A percentile compares a stretch with the other conserved stretches of the same genome.
Evolutionary conservation across 2,113 vertebrate genomes (phyloP).

Genomic region (Turdus rufiventris): DNA sequence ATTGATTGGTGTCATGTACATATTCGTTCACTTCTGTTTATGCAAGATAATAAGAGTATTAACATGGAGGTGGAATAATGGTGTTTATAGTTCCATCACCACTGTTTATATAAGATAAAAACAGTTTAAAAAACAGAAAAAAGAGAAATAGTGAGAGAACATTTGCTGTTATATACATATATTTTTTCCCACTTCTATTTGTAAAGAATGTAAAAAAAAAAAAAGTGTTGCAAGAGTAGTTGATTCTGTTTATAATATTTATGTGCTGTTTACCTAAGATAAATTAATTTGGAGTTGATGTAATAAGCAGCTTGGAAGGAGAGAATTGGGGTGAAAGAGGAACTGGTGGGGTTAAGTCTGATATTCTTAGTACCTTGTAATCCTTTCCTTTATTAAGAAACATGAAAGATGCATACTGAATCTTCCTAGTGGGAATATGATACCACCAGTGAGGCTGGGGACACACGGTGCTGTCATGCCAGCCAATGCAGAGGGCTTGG

Average conservation of each 20-base stretch:
- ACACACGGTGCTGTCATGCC: not conserved
- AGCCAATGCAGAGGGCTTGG: not conserved
- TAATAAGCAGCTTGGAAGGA: slow-evolving; percentile 21
- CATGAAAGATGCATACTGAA: not conserved
- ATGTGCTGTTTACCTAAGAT: slow-evolving; percentile 51
- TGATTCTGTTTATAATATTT: slow-evolving; percentile 37
- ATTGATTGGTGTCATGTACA: slow-evolving; percentile 75
- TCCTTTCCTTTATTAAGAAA: slow-evolving; percentile 57
- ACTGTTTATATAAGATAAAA: slow-evolving; percentile 73
- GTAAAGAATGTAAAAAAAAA: slow-evolving; percentile 43
- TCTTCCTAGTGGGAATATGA: slow-evolving; percentile 1
- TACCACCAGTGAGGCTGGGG: not conserved
- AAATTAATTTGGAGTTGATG: slow-evolving; percentile 42
- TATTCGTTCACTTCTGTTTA: slow-evolving; percentile 72
- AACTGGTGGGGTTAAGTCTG: slow-evolving; percentile 1
- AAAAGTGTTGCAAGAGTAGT: slow-evolving; percentile 28
- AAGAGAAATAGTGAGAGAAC: slow-evolving; percentile 48
- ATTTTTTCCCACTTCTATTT: slow-evolving; percentile 50
- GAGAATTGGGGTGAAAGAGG: slow-evolving; percentile 45
- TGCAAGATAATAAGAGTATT: slow-evolving; percentile 76
- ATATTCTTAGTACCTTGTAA: slow-evolving; percentile 43
- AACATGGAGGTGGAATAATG: slow-evolving; percentile 74
- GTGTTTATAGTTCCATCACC: slow-evolving; percentile 72
- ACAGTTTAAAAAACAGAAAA: slow-evolving; percentile 45
- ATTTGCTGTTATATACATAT: slow-evolving; percentile 53